A percentile compares a stretch with the other conserved stretches of the same genome.
phyloP scores from a whole-genome alignment of 2,113 vertebrate species.

The Pelodiscus sinensis region DNA sequence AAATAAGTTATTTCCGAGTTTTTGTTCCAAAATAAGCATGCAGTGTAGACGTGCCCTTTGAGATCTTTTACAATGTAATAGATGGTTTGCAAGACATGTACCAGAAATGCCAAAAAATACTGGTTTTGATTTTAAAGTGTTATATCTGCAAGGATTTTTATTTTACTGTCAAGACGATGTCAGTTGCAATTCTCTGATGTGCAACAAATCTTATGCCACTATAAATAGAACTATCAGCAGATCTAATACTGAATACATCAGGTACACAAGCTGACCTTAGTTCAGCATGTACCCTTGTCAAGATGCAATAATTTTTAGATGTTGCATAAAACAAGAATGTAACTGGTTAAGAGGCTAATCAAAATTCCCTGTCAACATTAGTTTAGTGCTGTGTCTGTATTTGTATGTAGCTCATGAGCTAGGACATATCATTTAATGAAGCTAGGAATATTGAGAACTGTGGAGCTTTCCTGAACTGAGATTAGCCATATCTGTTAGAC shows the following conservation, averaged over 20 bases:
- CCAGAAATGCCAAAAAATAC: neutral
- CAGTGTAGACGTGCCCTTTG: neutral
- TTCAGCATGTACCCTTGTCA: constrained; percentile 50
- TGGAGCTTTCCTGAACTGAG: neutral
- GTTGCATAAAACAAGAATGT: neutral
- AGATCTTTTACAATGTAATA: neutral
- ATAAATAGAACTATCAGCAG: constrained; percentile 52
- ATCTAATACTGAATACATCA: constrained; percentile 33
- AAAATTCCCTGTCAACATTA: neutral
- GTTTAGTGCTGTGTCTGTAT: neutral
- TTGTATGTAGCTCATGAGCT: neutral
- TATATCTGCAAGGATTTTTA: constrained; percentile 15
- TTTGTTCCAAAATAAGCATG: too few species aligned
- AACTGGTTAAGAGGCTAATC: neutral
- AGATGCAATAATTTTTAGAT: constrained; percentile 50
- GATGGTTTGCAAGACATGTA: neutral
- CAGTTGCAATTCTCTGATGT: constrained; percentile 41
- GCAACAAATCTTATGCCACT: constrained; percentile 39
- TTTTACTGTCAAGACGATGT: constrained; percentile 26
- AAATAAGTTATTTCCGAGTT: too few species aligned
- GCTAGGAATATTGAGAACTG: neutral
- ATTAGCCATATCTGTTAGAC: neutral
- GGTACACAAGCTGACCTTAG: constrained; percentile 43
- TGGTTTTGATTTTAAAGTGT: constrained; percentile 9
- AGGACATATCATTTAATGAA: neutral